phyloP scores from a whole-genome alignment of 1,140 invertebrate species.

The Daktulosphaira vitifoliae region DNA sequence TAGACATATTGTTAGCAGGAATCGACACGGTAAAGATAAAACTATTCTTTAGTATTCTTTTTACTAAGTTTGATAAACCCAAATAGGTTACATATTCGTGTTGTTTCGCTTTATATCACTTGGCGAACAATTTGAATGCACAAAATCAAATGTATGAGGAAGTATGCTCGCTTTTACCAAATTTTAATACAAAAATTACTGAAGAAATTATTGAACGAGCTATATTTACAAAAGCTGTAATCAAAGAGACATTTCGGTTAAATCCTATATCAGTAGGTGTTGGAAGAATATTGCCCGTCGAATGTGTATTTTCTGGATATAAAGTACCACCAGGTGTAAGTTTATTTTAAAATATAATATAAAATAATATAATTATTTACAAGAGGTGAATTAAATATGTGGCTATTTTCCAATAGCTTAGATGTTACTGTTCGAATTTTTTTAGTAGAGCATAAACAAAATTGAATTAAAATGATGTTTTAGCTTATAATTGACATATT shows the following conservation, averaged over 20 bases:
- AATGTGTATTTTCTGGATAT: slow-evolving; percentile 72
- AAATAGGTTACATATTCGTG: slow-evolving; percentile 68
- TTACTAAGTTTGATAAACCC: no score
- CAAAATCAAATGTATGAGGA: slow-evolving; percentile 67
- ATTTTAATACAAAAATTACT: slow-evolving; percentile 47
- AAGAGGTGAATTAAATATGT: no score
- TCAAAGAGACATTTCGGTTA: slow-evolving; percentile 78
- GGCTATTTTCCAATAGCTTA: no score
- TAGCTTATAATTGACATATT: no score
- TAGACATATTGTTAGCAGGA: slow-evolving; percentile 74
- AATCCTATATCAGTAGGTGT: slow-evolving; percentile 73
- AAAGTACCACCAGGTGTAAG: slow-evolving; percentile 74
- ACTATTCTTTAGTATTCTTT: not conserved
- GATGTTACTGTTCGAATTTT: no score
- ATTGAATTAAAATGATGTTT: no score
- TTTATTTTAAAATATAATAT: no score
- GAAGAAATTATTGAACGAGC: slow-evolving; percentile 52
- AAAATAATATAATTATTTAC: no score
- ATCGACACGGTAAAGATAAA: slow-evolving; percentile 66
- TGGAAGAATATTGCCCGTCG: slow-evolving; percentile 65
- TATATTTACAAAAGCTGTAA: slow-evolving; percentile 62
- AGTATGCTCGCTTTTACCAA: slow-evolving; percentile 48
- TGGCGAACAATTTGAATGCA: slow-evolving; percentile 60
- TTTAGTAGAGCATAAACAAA: no score
- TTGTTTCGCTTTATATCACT: slow-evolving; percentile 70